Conservation (phyloP, 2,888 invertebrate species). For the Piscicola geometra region DNA sequence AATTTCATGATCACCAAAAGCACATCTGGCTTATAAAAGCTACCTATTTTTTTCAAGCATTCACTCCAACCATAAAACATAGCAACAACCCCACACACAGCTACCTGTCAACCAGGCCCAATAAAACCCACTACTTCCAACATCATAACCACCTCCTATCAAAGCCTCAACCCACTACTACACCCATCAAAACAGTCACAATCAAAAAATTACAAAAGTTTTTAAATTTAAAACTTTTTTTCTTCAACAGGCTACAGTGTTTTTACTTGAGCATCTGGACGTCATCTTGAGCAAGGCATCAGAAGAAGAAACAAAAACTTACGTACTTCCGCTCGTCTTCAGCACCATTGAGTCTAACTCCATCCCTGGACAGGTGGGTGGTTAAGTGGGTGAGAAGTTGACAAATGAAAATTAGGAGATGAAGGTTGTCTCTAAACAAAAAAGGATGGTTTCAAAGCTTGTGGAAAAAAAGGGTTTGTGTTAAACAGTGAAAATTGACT, state of each 20-base stretch:
- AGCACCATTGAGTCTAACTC: slow-evolving; percentile 80
- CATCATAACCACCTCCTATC: neutral
- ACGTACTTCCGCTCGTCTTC: slow-evolving; percentile 80
- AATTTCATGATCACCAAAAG: no score
- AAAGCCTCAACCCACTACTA: neutral
- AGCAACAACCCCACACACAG: no score
- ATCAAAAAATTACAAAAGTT: neutral
- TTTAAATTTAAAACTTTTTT: neutral
- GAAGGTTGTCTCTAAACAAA: neutral
- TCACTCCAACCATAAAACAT: no score
- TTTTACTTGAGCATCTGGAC: slow-evolving; percentile 81
- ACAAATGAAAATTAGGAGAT: neutral
- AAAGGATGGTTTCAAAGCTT: neutral
- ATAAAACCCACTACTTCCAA: no score
- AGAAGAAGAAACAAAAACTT: slow-evolving; percentile 70
- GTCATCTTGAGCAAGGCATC: slow-evolving; percentile 80
- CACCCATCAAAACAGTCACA: neutral
- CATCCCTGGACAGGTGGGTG: slow-evolving; percentile 77
- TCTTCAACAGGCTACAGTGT: slow-evolving; percentile 70
- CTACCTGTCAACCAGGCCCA: no score
- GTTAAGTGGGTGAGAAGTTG: neutral
- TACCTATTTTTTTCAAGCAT: no score
- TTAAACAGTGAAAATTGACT: neutral
- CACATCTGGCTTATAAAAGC: no score
- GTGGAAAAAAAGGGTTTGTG: neutral